Base-by-base conservation (phyloP, 1,140 invertebrate species). In the Venustaconcha ellipsiformis region DNA sequence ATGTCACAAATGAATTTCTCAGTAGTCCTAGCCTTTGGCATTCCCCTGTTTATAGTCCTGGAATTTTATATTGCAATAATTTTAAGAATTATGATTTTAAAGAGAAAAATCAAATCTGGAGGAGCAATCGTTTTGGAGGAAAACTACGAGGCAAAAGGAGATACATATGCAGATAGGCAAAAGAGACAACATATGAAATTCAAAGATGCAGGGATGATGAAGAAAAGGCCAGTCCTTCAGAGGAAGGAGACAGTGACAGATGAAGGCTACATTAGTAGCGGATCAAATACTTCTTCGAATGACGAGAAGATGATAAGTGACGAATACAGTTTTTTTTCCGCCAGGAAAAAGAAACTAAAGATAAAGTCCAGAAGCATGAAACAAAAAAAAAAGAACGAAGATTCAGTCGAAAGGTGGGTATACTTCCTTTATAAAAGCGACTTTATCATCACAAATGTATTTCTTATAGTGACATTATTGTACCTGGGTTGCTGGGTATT, bases 121-220 rank as follows among this genome's bases (percentile, higher is more conserved):
- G 72, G 77, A 0, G 67, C 67, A 1, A 77, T 83, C 20, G 62
- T 80, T 26, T 30, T 83, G 4, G 77, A 83, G 65, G 58, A 73
- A 70, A 77, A 80, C 58, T 59, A 74, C n/a, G 67, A 69, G 17
- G 78, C 74, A 5, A 66, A 68, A 14, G 81, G 81, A 18, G 78
- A 80, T 71, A 76, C 74, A 6, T 83, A 83, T 67, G 37, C 74
- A 2, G 76, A 78, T n/a, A 76, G 78, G 59, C 73, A 80, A 1
- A 80, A 78, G 23, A 67, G 71, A 57, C 71, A 77, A 37, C 72
- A 83, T 17, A 20, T 63, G 26, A 83, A 78, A 58, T 80, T 83
- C 67, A 71, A 80, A 20, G 79, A 76, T 57, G 81, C 79, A 1
- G 81, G 78, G n/a, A 67, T 66, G 55, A 80, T 65, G 60, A 67